A percentile compares a stretch with the other conserved stretches of the same genome.
These are phyloP conservation scores for Phataginus tetradactyla DNA, from an alignment of 2,797 vertebrate species.

Conservation along the genomic window DNA sequence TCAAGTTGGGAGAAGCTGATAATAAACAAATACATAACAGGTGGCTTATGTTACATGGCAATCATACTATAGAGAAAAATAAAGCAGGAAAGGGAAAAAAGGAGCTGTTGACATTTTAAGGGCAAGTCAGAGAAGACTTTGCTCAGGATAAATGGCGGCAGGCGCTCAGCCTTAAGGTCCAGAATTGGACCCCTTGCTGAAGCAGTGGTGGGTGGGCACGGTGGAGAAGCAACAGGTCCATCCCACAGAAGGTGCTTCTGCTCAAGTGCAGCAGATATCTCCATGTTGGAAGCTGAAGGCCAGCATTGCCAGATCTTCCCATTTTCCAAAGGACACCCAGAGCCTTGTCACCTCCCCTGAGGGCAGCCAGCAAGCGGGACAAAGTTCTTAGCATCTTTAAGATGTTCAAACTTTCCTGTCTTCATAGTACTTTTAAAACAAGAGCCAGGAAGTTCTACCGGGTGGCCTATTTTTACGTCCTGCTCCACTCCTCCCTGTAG, in stretches of 20 bases:
- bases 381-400: neutral
- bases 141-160: accelerated
- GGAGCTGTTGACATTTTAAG: neutral
- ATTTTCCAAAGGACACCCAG: neutral
- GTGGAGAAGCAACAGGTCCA: accelerated
- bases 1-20: neutral
- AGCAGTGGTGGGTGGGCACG: accelerated
- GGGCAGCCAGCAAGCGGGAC: neutral
- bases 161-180: neutral
- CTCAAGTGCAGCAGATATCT: accelerated
- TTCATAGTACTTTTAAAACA: neutral
- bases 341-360: neutral
- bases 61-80: neutral
- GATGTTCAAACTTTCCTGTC: neutral
- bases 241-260: accelerated
- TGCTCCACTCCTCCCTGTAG: accelerated
- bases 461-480: neutral
- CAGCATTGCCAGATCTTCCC: neutral
- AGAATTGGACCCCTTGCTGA: accelerated
- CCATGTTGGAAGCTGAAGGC: accelerated
- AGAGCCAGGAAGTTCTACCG: neutral
- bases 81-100: neutral
- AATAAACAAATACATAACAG: neutral
- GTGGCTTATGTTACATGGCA: neutral
- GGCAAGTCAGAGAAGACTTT: neutral